Evolutionary conservation across 2,113 vertebrate species (phyloP).

Genomic region (Odocoileus virginianus): DNA sequence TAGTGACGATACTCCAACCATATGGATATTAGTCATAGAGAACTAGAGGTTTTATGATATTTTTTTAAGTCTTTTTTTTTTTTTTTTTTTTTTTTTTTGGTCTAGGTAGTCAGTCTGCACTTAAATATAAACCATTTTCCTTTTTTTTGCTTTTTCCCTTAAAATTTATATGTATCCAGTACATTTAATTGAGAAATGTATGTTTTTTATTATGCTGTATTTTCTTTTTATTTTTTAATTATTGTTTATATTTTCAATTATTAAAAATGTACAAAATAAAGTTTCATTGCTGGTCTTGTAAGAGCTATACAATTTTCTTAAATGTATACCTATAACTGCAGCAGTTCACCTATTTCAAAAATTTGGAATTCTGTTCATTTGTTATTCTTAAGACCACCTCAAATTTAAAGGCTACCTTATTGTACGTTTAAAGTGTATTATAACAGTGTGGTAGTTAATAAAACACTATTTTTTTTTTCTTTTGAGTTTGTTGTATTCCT

Average conservation of each 20-base stretch:
- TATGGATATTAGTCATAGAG: slow-evolving; percentile 86
- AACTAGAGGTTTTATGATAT: slow-evolving; percentile 83
- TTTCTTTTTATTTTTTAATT: slow-evolving; percentile 91
- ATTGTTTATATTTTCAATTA: slow-evolving; percentile 91
- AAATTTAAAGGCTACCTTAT: slow-evolving; percentile 88
- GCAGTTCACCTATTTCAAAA: slow-evolving; percentile 86
- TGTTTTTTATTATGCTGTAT: slow-evolving; percentile 91
- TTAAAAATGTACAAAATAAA: slow-evolving; percentile 88
- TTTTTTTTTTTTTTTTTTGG: slow-evolving; percentile 62
- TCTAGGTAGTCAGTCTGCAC: slow-evolving; percentile 85
- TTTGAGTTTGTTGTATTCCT: slow-evolving; percentile 84
- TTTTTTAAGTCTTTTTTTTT: slow-evolving; percentile 80
- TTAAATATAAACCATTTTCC: slow-evolving; percentile 88
- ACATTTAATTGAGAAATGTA: slow-evolving; percentile 89
- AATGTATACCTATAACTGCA: slow-evolving; percentile 84
- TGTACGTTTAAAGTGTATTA: slow-evolving; percentile 90
- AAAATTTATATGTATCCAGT: slow-evolving; percentile 89
- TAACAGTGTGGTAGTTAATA: slow-evolving; percentile 89
- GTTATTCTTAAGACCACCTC: slow-evolving; percentile 86
- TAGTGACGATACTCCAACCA: slow-evolving; percentile 82
- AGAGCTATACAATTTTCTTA: slow-evolving; percentile 86
- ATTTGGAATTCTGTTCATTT: slow-evolving; percentile 87
- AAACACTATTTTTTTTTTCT: slow-evolving; percentile 91
- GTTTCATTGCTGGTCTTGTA: slow-evolving; percentile 87
- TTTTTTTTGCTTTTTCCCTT: slow-evolving; percentile 86